Percentiles rank a stretch among this genome's conserved stretches.
These are phyloP conservation scores for Echeneis naucrates DNA, from an alignment of 2,797 vertebrate genomes.

Conservation along the genomic window DNA sequence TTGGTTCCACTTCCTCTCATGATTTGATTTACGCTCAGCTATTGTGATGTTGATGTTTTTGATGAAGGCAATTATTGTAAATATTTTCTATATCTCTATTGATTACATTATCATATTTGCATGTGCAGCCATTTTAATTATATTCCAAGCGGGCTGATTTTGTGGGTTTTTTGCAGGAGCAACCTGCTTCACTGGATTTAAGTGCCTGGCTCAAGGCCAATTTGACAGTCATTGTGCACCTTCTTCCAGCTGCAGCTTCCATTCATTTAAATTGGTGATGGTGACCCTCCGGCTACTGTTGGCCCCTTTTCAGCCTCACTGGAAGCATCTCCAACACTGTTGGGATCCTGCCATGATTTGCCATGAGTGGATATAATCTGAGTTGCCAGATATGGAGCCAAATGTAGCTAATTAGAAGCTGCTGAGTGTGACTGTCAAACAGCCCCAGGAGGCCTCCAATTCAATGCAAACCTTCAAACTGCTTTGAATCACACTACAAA, in stretches of 20 bases:
- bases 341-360: neutral
- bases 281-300: conserved; percentile 14
- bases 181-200: neutral
- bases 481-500: too few species aligned
- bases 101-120: neutral
- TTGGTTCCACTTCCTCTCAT: neutral
- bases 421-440: conserved; percentile 26
- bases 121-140: neutral
- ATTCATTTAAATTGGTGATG: conserved; percentile 1
- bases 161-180: neutral
- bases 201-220: conserved; percentile 11
- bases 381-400: conserved; percentile 22
- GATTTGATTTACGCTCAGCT: conserved; percentile 15
- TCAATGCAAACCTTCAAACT: conserved; percentile 9
- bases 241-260: conserved; percentile 25
- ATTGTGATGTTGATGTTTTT: conserved; percentile 33
- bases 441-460: conserved; percentile 12
- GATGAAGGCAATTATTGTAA: conserved; percentile 16
- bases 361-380: conserved; percentile 8
- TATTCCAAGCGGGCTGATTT: neutral
- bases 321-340: neutral
- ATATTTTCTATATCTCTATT: conserved; percentile 3
- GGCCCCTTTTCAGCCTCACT: neutral
- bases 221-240: neutral
- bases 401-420: conserved; percentile 40